Evolutionary conservation across 1,140 invertebrate genomes (phyloP), one percentile per base, ranked within the genome.

Genomic region (Lycorma delicatula): DNA sequence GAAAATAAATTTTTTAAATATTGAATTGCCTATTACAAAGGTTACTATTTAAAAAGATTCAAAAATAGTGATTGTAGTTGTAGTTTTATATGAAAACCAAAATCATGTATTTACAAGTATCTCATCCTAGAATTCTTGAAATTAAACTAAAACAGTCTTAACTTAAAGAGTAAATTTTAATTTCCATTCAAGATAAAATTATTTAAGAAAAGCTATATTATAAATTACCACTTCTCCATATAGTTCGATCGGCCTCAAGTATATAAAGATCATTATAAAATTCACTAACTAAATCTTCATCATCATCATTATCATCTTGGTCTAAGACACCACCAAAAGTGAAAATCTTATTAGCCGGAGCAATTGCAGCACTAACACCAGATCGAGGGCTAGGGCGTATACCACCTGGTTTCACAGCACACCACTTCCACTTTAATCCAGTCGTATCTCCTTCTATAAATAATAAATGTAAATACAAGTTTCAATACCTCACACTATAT

Each of bases 201-300:
- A n/a, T n/a, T n/a, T n/a, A n/a, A n/a, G n/a, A n/a, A n/a, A n/a
- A n/a, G n/a, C n/a, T n/a, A n/a, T n/a, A n/a, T n/a, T n/a, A n/a
- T n/a, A n/a, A n/a, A 34, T 56, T 65, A 77, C 74, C 69, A 44
- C 68, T 72, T 57, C 81, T 79, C 89, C 90, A 95, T 27, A 79
- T 75, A 29, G 80, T 79, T 57, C 83, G 83, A 29, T 85, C 83
- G 49, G 93, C 67, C 67, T 96, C 91, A 1, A 97, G 69, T 6
- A 79, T 74, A 56, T 85, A 78, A 6, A 95, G 69, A 57, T 94
- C 89, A 70, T 94, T 91, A 58, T 81, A 91, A 74, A 95, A 93
- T 44, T 79, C 81, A 2, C 91, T 86, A 31, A 77, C 72, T 0
- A 95, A 69, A 59, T 86, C 79, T 70, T 95, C 91, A 56, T 91